Conservation (phyloP, 2,113 vertebrate species). For the Pelecanus crispus region DNA sequence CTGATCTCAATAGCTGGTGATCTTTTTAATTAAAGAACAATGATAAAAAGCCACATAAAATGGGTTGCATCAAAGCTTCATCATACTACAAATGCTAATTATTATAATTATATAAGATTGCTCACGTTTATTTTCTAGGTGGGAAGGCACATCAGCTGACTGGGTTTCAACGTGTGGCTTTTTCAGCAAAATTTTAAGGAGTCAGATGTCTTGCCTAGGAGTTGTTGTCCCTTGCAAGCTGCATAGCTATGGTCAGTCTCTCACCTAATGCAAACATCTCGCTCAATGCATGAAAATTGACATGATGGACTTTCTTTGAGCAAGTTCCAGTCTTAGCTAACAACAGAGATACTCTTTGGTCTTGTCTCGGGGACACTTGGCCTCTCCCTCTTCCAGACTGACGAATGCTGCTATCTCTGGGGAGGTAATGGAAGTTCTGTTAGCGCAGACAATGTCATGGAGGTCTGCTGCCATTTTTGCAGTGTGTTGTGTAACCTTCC, state of each 20-base stretch:
- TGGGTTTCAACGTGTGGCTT: not conserved
- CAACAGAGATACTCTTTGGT: not conserved
- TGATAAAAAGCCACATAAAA: constrained; percentile 66
- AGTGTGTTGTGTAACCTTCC: accelerated
- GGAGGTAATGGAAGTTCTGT: not conserved
- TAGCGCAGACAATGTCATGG: not conserved
- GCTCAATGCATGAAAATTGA: not conserved
- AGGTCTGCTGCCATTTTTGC: not conserved
- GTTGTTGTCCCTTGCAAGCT: not conserved
- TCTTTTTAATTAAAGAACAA: constrained; percentile 66
- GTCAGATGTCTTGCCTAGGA: not conserved
- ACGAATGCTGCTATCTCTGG: not conserved
- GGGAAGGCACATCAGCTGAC: constrained; percentile 32
- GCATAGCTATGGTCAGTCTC: not conserved
- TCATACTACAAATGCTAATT: constrained; percentile 50
- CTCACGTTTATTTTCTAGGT: constrained; percentile 56
- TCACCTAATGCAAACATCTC: not conserved
- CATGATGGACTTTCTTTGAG: not conserved
- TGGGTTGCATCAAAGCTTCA: constrained; percentile 38
- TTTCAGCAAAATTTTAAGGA: constrained; percentile 49
- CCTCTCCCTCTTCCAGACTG: not conserved
- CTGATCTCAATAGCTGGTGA: constrained; percentile 48
- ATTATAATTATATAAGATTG: constrained; percentile 60
- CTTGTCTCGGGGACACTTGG: not conserved
- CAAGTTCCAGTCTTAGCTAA: not conserved